Percentiles rank a stretch among this genome's conserved stretches.
These are phyloP conservation scores for Poeciliopsis turrubarensis DNA, from an alignment of 2,113 vertebrate species.

Conservation along the genomic window DNA sequence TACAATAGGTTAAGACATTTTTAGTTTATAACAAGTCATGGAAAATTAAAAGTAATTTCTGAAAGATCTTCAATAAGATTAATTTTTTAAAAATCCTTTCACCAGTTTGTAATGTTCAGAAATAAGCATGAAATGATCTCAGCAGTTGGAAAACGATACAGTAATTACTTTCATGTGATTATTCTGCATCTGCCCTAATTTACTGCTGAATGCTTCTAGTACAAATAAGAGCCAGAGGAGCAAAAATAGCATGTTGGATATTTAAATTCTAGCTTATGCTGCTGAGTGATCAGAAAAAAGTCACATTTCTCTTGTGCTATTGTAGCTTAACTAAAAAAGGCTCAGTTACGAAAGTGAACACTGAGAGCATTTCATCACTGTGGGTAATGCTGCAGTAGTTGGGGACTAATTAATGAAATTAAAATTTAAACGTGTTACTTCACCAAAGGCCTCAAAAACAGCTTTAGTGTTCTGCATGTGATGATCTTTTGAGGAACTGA, in stretches of 20 bases:
- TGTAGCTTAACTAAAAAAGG: background rate
- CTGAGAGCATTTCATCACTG: background rate
- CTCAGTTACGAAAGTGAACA: background rate
- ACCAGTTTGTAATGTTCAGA: background rate
- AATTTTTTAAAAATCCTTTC: background rate
- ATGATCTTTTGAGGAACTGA: background rate
- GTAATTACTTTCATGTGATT: background rate
- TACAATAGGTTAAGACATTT: background rate
- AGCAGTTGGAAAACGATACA: background rate
- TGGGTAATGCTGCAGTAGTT: background rate
- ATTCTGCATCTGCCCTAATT: constrained; percentile 10
- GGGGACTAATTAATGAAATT: background rate
- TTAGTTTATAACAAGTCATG: background rate
- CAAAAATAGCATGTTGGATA: constrained; percentile 49
- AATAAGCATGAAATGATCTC: background rate
- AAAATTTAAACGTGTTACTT: background rate
- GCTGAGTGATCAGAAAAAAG: constrained; percentile 26
- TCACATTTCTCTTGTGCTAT: background rate
- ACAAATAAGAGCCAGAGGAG: constrained; percentile 5
- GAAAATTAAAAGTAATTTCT: background rate
- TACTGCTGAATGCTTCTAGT: background rate
- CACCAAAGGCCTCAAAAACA: background rate
- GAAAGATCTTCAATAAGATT: background rate
- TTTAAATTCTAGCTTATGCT: constrained; percentile 24
- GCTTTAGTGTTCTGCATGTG: background rate